Evolutionary conservation across 2,888 invertebrate genomes (phyloP), one percentile per base, ranked within the genome.

Genomic region (Isoperla grammatica): DNA sequence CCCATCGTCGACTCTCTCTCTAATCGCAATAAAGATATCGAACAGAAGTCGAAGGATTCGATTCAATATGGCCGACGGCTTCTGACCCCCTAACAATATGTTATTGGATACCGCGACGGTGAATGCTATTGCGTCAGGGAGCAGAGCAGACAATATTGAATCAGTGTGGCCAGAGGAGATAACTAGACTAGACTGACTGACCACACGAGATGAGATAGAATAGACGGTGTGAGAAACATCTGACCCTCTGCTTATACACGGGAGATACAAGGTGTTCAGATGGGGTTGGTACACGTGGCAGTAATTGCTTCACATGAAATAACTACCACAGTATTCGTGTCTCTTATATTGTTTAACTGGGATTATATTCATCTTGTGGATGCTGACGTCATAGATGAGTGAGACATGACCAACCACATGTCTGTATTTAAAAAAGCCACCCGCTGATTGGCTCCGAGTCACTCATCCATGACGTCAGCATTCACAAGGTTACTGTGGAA

Each of bases 101-200:
- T 63, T 63, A 63, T 63, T 63, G 63, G 63, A 60, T 63, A 57
- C 56, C 17, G 17, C 42, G 60, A 54, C 49, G 29, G 29, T 29
- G 29, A 29, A 4, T 29, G 58, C 55, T 53, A 57, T 56, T 57
- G 50, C 58, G 43, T 42, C 55, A n/a, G 45, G 63, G 48, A 60
- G 60, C 54, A n/a, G n/a, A n/a, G n/a, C 56, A 40, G 57, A 63
- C 63, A 63, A 63, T 63, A 63, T 63, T 63, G 63, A 60, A 60
- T 60, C 63, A 61, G 60, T 46, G 58, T 59, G 59, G 49, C 15
- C 50, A 46, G 40, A 43, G n/a, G 61, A 57, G 22, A 50, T 50
- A 49, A 43, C 15, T n/a, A 57, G 48, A 35, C n/a, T n/a, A n/a
- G n/a, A n/a, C n/a, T n/a, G n/a, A n/a, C 35, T 37, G 57, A 48